phyloP scores from a whole-genome alignment of 2,797 vertebrate species.

The Austrolebias charrua region DNA sequence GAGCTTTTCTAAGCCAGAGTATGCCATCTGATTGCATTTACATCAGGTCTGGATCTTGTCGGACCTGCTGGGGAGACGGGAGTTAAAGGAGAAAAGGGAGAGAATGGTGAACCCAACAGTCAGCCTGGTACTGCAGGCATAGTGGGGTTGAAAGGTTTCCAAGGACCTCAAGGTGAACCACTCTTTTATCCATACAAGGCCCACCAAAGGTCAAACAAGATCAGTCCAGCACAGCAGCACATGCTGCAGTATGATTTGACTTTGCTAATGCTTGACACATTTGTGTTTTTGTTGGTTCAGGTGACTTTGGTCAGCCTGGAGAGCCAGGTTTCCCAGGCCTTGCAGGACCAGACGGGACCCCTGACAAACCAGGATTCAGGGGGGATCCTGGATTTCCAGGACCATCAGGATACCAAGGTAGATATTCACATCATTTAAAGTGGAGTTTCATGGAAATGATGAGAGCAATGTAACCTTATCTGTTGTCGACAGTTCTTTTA shows the following conservation, averaged over 20 bases:
- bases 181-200: neutral
- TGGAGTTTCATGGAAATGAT: too few species aligned
- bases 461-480: too few species aligned
- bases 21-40: neutral
- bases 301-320: constrained; percentile 82
- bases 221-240: neutral
- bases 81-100: constrained; percentile 82
- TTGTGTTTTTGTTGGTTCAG: constrained; percentile 69
- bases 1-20: neutral
- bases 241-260: neutral
- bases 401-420: constrained; percentile 78
- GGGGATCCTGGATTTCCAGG: constrained; percentile 86
- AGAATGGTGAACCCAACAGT: constrained; percentile 80
- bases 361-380: constrained; percentile 79
- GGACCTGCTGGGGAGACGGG: constrained; percentile 85
- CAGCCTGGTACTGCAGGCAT: constrained; percentile 78
- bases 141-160: constrained; percentile 82
- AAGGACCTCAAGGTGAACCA: constrained; percentile 83
- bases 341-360: constrained; percentile 76
- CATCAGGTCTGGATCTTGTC: constrained; percentile 79
- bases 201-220: neutral
- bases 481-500: too few species aligned
- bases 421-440: too few species aligned
- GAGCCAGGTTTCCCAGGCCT: constrained; percentile 80
- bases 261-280: constrained; percentile 15